Evolutionary conservation across 2,888 invertebrate genomes (phyloP).

Genomic region (Seira musarum): DNA sequence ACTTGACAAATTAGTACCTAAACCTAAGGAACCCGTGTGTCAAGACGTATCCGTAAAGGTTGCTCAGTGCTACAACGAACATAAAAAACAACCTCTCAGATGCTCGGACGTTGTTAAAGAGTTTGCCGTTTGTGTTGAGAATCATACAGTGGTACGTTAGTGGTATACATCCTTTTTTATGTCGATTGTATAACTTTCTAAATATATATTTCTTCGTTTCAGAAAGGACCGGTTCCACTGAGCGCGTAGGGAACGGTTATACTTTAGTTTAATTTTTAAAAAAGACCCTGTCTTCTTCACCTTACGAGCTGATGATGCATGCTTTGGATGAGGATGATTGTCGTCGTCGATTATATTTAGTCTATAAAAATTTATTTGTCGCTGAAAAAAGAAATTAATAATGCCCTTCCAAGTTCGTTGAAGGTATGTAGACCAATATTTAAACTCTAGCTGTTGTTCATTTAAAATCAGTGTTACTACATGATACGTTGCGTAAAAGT

Average conservation of each 20-base stretch:
- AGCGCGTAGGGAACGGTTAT: slow-evolving; percentile 42
- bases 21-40: slow-evolving; percentile 62
- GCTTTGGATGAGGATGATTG: neutral
- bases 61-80: slow-evolving; percentile 64
- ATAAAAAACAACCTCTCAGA: slow-evolving; percentile 64
- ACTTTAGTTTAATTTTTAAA: slow-evolving; percentile 35
- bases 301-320: no score
- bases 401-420: slow-evolving; percentile 30
- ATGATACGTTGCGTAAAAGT: slow-evolving; percentile 1
- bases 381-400: slow-evolving; percentile 11
- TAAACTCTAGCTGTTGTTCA: slow-evolving; percentile 2
- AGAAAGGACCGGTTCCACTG: slow-evolving; percentile 56
- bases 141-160: slow-evolving; percentile 54
- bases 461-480: neutral
- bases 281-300: slow-evolving; percentile 25
- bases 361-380: slow-evolving; percentile 24
- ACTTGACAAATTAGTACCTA: slow-evolving; percentile 66
- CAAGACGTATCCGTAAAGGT: slow-evolving; percentile 63
- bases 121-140: slow-evolving; percentile 67
- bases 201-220: neutral
- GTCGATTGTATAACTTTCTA: no score
- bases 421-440: slow-evolving; percentile 27
- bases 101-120: slow-evolving; percentile 68
- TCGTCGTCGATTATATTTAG: neutral
- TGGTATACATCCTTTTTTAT: no score